These are phyloP conservation scores for Crax fasciolata DNA, from an alignment of 2,797 vertebrate species.

Conservation along the genomic window DNA sequence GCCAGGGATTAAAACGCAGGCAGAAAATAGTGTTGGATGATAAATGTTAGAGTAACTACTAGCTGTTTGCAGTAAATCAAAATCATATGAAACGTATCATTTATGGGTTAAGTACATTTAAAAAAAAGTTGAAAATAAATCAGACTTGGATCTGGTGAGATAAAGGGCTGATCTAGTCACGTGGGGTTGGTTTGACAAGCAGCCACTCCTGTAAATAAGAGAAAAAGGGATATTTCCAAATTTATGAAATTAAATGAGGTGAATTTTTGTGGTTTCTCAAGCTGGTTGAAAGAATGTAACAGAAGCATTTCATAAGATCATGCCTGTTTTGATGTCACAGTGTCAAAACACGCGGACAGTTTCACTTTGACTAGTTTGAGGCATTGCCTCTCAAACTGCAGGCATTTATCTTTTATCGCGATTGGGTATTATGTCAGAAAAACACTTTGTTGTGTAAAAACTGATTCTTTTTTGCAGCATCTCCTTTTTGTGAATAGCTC, in stretches of 20 bases:
- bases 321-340: not conserved
- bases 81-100: not conserved
- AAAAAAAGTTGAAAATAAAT: not conserved
- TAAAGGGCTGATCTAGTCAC: not conserved
- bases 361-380: conserved; percentile 19
- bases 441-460: not conserved
- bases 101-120: not conserved
- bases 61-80: not conserved
- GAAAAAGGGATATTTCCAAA: not conserved
- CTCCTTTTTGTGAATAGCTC: not conserved
- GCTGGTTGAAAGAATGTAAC: not conserved
- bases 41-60: not conserved
- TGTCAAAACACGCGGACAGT: conserved; percentile 15
- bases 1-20: not conserved
- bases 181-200: not conserved
- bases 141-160: not conserved
- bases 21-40: not conserved
- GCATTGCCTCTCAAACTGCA: not conserved
- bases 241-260: not conserved
- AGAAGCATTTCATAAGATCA: not conserved
- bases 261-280: not conserved
- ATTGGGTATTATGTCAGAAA: not conserved
- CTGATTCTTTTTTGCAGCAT: accelerated
- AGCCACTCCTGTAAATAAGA: not conserved
- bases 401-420: conserved; percentile 8